phyloP scores from a whole-genome alignment of 2,113 vertebrate genomes.

The Hoplias malabaricus region DNA sequence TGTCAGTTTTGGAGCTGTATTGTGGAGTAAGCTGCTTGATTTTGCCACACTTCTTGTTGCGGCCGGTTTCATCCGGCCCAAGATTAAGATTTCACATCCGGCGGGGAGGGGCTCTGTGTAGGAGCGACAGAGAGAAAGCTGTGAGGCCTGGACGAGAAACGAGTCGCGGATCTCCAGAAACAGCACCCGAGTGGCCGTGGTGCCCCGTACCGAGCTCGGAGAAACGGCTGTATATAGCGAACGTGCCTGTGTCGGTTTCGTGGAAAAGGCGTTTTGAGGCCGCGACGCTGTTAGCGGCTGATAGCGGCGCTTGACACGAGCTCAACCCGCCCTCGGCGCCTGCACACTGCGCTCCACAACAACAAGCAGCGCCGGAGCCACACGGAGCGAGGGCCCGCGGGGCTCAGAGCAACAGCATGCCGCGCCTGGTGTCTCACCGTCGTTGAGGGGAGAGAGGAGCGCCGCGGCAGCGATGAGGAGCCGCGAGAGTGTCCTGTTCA shows the following conservation, averaged over 20 bases:
- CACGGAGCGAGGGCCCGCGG: neutral
- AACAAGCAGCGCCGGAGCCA: conserved; percentile 27
- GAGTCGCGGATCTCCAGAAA: conserved; percentile 1
- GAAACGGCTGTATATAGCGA: neutral
- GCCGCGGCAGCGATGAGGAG: conserved; percentile 43
- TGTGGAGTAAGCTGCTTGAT: neutral
- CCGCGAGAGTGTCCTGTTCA: neutral
- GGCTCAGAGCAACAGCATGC: conserved; percentile 14
- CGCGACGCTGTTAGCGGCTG: neutral
- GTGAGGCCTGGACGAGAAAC: conserved; percentile 42
- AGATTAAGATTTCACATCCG: conserved; percentile 61
- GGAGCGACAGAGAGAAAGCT: conserved; percentile 37
- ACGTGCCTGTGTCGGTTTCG: neutral
- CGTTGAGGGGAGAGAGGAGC: conserved; percentile 18
- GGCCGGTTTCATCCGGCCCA: conserved; percentile 60
- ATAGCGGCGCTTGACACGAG: neutral
- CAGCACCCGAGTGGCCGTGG: conserved; percentile 32
- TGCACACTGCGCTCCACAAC: conserved; percentile 34
- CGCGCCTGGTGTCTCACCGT: conserved; percentile 1
- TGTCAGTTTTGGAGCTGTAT: neutral
- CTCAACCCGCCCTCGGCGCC: neutral
- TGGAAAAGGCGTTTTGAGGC: neutral
- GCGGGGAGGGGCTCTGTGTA: conserved; percentile 45
- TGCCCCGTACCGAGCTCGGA: neutral
- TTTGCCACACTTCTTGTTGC: conserved; percentile 45